phyloP scores from a whole-genome alignment of 2,113 vertebrate species.

The Lophotis ruficrista region DNA sequence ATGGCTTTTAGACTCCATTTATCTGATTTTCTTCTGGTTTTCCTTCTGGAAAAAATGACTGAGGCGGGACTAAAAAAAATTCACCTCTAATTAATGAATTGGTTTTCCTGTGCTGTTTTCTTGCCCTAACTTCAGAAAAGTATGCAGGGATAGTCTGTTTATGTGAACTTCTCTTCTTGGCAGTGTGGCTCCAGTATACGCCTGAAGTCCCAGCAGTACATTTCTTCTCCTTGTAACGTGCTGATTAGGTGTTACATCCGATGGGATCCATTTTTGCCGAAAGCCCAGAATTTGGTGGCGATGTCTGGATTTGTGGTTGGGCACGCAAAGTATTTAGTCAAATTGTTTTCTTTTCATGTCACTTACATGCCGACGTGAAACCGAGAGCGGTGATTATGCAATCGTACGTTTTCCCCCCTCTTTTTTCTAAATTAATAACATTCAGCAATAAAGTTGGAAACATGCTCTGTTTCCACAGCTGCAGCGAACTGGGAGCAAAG shows the following conservation, averaged over 20 bases:
- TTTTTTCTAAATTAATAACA: background rate
- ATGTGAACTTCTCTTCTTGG: background rate
- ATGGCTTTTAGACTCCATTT: background rate
- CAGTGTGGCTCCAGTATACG: background rate
- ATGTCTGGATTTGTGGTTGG: background rate
- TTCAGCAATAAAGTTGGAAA: slow-evolving; percentile 3
- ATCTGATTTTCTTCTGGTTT: background rate
- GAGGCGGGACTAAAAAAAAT: background rate
- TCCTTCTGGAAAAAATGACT: background rate
- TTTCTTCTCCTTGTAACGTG: background rate
- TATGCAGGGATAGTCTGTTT: background rate
- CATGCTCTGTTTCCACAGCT: slow-evolving; percentile 9
- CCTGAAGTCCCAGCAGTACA: background rate
- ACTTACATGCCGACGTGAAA: background rate
- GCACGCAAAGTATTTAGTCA: background rate
- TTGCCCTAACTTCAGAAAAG: background rate
- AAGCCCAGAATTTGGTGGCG: background rate
- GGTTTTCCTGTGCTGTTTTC: background rate
- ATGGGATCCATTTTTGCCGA: background rate
- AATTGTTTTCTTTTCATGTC: background rate
- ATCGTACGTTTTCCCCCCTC: background rate
- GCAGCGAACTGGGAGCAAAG: background rate
- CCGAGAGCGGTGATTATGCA: background rate
- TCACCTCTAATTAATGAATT: background rate
- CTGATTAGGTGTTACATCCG: background rate